phyloP scores from a whole-genome alignment of 2,888 invertebrate genomes.

The Yponomeuta evonymella region DNA sequence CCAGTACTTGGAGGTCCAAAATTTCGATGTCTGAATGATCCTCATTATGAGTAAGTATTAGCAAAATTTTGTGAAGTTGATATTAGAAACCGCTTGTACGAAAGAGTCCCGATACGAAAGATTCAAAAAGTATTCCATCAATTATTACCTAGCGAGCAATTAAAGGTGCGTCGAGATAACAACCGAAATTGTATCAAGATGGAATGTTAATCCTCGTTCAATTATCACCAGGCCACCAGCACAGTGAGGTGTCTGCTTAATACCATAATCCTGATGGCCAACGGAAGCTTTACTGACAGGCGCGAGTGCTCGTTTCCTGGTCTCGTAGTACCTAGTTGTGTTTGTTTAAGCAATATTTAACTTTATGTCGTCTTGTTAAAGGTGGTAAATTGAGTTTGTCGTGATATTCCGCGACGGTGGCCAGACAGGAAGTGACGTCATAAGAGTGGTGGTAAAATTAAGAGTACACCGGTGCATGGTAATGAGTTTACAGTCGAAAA shows the following conservation, averaged over 20 bases:
- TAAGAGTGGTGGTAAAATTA: no score
- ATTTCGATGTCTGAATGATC: no score
- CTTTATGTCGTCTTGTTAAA: neutral
- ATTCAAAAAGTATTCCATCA: no score
- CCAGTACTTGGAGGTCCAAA: no score
- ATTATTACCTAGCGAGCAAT: no score
- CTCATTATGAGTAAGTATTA: no score
- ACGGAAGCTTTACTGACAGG: constrained; percentile 39
- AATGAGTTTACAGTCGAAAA: no score
- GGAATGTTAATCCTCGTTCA: constrained; percentile 34
- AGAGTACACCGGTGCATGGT: no score
- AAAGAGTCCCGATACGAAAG: no score
- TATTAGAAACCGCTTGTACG: no score
- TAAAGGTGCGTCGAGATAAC: neutral
- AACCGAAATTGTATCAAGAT: constrained; percentile 19
- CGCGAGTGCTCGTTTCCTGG: constrained; percentile 53
- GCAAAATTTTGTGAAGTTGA: no score
- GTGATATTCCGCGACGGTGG: neutral
- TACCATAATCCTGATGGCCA: constrained; percentile 60
- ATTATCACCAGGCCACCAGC: constrained; percentile 50
- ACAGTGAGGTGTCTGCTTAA: constrained; percentile 47
- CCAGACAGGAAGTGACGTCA: no score
- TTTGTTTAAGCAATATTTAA: neutral
- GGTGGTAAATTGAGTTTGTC: neutral
- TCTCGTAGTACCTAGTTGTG: neutral